These are phyloP conservation scores for Panorpa germanica DNA, from an alignment of 2,888 invertebrate genomes.

Conservation along the genomic window DNA sequence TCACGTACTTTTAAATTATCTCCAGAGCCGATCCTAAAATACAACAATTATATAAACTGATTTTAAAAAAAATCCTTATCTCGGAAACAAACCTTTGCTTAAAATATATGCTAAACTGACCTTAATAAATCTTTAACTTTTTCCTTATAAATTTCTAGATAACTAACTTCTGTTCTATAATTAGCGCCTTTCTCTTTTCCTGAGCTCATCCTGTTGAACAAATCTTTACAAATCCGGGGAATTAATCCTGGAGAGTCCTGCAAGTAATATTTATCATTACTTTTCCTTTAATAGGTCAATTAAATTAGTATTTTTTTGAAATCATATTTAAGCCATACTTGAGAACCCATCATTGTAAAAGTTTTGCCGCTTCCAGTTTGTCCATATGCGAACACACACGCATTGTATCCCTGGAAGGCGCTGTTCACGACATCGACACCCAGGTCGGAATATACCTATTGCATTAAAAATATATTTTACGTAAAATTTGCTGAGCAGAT, in stretches of 20 bases:
- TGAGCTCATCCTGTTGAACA: conserved; percentile 64
- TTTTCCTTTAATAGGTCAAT: conserved; percentile 3
- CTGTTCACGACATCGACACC: conserved; percentile 56
- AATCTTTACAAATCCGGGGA: conserved; percentile 67
- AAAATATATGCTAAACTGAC: no score
- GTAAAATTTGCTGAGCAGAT: conserved; percentile 1
- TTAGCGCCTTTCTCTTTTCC: conserved; percentile 67
- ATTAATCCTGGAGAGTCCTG: conserved; percentile 66
- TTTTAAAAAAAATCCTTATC: no score
- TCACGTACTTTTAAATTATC: conserved; percentile 61
- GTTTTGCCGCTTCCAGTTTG: conserved; percentile 86
- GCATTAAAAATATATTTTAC: conserved; percentile 4
- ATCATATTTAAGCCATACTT: conserved; percentile 28
- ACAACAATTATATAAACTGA: no score
- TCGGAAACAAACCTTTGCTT: no score
- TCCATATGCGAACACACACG: conserved; percentile 81
- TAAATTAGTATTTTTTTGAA: conserved; percentile 8
- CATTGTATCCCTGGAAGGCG: conserved; percentile 65
- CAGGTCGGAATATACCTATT: conserved; percentile 45
- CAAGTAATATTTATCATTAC: conserved; percentile 11
- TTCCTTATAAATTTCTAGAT: conserved; percentile 75
- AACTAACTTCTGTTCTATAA: conserved; percentile 73
- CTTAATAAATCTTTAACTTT: conserved; percentile 53
- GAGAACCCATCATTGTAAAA: conserved; percentile 79
- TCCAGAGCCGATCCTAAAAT: conserved; percentile 33